Conservation (phyloP, 2,888 invertebrate species). For the Cacoxenus indagator region DNA sequence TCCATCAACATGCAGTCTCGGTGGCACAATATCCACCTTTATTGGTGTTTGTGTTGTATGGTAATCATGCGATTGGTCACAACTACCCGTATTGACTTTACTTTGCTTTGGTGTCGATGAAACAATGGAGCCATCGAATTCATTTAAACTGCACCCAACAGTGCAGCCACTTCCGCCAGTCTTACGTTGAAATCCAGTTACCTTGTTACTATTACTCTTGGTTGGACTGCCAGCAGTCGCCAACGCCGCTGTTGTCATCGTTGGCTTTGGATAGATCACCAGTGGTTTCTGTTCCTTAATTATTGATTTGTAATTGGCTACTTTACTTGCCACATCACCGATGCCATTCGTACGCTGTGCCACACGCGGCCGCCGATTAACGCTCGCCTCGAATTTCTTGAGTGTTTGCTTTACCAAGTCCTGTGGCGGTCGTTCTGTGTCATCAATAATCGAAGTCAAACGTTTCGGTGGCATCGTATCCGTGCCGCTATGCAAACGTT, state of each 20-base stretch:
- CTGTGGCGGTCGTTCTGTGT: slow-evolving; percentile 86
- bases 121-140: no score
- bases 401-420: slow-evolving; percentile 90
- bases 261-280: slow-evolving; percentile 72
- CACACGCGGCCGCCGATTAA: slow-evolving; percentile 72
- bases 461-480: slow-evolving; percentile 72
- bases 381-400: slow-evolving; percentile 84
- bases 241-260: slow-evolving; percentile 24
- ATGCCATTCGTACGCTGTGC: slow-evolving; percentile 68
- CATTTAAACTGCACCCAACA: no score
- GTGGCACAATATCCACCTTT: no score
- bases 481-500: slow-evolving; percentile 70
- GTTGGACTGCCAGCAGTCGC: slow-evolving; percentile 12
- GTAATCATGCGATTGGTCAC: no score
- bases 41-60: no score
- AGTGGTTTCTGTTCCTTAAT: slow-evolving; percentile 75
- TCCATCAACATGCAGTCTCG: not conserved
- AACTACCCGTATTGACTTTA: not conserved
- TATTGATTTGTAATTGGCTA: slow-evolving; percentile 76
- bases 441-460: slow-evolving; percentile 77
- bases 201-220: no score
- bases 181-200: no score
- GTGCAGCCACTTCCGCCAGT: slow-evolving; percentile 32
- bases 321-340: slow-evolving; percentile 76
- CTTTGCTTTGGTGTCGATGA: slow-evolving; percentile 15